A percentile compares a stretch with the other conserved stretches of the same genome.
Conservation (phyloP, 2,113 vertebrate species). For the Acanthisitta chloris region DNA sequence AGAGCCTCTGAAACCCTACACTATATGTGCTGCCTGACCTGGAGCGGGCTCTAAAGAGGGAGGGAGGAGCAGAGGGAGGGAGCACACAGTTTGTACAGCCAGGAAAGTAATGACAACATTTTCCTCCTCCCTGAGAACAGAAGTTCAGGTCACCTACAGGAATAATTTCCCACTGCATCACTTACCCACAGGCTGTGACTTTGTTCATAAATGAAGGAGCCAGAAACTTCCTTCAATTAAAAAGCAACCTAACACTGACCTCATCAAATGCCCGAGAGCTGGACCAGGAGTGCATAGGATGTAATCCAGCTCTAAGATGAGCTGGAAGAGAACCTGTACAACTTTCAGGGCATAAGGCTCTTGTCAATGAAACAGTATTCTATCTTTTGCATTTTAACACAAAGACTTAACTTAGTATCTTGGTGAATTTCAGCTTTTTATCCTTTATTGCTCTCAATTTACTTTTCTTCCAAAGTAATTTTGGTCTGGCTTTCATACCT, state of each 20-base stretch:
- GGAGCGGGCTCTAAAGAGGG: accelerated
- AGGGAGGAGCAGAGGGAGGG: not conserved
- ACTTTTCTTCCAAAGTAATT: not conserved
- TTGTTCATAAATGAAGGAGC: not conserved
- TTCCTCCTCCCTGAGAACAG: not conserved
- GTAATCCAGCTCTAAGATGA: not conserved
- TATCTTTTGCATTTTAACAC: not conserved
- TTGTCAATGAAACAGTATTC: not conserved
- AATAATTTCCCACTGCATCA: not conserved
- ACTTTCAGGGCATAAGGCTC: not conserved
- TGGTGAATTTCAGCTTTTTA: not conserved
- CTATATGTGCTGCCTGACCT: not conserved
- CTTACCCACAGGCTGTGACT: accelerated
- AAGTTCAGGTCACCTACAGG: not conserved
- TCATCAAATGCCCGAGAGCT: not conserved
- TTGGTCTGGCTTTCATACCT: not conserved
- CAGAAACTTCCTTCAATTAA: not conserved
- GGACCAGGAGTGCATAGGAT: not conserved
- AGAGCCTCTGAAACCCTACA: not conserved
- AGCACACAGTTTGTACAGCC: not conserved
- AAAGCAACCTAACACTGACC: not conserved
- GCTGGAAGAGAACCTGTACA: not conserved
- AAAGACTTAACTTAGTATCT: not conserved
- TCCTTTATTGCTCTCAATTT: not conserved
- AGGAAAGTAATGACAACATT: not conserved